Conservation (phyloP, 92 coral and sea anemone genomes). For the Hydrozoanthus gracilis region DNA sequence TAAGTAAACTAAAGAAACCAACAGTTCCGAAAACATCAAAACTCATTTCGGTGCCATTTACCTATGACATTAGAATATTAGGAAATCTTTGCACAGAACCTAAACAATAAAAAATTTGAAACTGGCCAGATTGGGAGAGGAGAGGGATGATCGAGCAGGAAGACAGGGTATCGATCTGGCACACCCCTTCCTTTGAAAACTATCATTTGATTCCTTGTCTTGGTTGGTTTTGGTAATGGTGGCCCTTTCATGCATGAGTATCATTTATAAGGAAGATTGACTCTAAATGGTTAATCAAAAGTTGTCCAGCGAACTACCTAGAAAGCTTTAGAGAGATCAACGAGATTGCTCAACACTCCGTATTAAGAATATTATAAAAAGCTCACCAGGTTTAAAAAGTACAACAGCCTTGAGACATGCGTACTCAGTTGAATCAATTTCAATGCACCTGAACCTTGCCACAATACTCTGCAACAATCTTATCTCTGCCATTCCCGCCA, state of each 20-base stretch:
- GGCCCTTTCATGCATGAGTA: neutral
- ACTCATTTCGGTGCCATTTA: too few species aligned
- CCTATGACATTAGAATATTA: too few species aligned
- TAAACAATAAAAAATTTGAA: too few species aligned
- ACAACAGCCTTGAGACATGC: slow-evolving; percentile 97
- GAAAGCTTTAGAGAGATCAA: neutral
- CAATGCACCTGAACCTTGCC: slow-evolving; percentile 86
- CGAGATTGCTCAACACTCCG: neutral
- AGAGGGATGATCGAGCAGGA: too few species aligned
- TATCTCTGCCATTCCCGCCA: slow-evolving; percentile 95
- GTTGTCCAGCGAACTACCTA: neutral
- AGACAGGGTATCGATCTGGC: too few species aligned
- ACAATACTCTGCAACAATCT: slow-evolving; percentile 90
- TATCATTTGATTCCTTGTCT: too few species aligned
- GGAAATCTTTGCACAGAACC: too few species aligned
- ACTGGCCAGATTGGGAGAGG: too few species aligned
- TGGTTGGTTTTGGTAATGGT: too few species aligned
- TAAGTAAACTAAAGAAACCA: neutral
- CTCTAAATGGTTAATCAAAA: neutral
- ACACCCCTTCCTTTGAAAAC: too few species aligned
- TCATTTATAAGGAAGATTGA: neutral
- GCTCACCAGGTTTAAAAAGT: slow-evolving; percentile 93
- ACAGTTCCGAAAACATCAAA: neutral
- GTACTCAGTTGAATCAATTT: slow-evolving; percentile 93
- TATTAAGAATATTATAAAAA: too few species aligned